These are phyloP conservation scores for Chrysopilus asiliformis DNA, from an alignment of 2,888 invertebrate species.

Conservation along the genomic window DNA sequence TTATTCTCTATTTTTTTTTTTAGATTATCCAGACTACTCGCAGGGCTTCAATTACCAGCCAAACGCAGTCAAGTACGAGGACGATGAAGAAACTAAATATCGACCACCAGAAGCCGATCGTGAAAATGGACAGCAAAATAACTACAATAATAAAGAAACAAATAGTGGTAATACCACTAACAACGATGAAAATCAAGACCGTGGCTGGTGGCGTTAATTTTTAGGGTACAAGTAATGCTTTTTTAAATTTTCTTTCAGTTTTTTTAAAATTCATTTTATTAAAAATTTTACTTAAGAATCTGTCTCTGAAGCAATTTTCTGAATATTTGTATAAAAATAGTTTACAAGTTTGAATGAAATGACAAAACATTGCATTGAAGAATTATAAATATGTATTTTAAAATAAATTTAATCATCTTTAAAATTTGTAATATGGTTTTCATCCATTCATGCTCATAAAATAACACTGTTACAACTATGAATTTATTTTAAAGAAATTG, in stretches of 20 bases:
- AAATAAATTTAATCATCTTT: not conserved
- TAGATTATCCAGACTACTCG: conserved; percentile 63
- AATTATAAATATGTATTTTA: conserved; percentile 1
- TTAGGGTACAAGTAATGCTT: not conserved
- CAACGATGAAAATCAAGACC: conserved; percentile 8
- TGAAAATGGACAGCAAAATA: conserved; percentile 8
- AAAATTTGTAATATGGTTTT: not conserved
- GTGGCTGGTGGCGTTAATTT: conserved; percentile 14
- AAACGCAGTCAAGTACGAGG: conserved; percentile 50
- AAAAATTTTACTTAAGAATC: not conserved
- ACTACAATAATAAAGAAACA: conserved; percentile 7
- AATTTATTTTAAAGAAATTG: too few relatives aligned
- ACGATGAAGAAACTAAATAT: conserved; percentile 59
- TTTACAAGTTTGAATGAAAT: not conserved
- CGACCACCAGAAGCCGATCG: conserved; percentile 36
- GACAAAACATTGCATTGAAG: not conserved
- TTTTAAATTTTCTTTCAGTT: not conserved
- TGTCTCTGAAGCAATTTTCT: not conserved
- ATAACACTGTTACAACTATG: too few relatives aligned
- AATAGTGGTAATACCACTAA: too few relatives aligned
- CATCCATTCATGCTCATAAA: too few relatives aligned
- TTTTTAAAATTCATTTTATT: conserved; percentile 5
- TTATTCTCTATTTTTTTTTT: too few relatives aligned
- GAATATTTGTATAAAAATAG: not conserved
- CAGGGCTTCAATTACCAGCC: conserved; percentile 46